These are phyloP conservation scores for Carposina sasakii DNA, from an alignment of 1,140 invertebrate genomes.

Conservation along the genomic window DNA sequence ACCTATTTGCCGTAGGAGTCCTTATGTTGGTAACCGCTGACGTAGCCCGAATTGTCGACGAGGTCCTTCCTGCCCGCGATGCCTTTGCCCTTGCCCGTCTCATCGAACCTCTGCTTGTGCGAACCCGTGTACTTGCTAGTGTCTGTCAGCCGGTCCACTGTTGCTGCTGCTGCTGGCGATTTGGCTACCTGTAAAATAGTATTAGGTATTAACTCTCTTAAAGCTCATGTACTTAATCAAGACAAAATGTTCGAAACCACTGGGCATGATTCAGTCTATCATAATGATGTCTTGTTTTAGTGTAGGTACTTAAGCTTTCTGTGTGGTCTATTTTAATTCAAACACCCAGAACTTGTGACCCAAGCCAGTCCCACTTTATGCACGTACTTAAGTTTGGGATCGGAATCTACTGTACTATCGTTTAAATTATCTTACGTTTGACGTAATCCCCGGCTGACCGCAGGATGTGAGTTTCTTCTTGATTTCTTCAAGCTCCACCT, in stretches of 20 bases:
- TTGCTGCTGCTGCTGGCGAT: constrained; percentile 76
- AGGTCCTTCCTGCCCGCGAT: constrained; percentile 89
- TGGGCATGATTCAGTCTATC: too few relatives aligned
- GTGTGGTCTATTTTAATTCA: too few relatives aligned
- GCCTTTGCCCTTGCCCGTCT: constrained; percentile 89
- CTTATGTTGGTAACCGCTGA: constrained; percentile 91
- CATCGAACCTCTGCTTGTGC: constrained; percentile 91
- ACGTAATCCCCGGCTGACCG: constrained; percentile 79
- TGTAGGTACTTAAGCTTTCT: too few relatives aligned
- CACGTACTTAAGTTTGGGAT: too few relatives aligned
- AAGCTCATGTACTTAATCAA: too few relatives aligned
- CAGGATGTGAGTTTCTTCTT: constrained; percentile 85
- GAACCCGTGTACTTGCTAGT: constrained; percentile 93
- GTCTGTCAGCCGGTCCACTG: constrained; percentile 91
- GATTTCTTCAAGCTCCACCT: constrained; percentile 81
- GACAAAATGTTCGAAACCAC: too few relatives aligned
- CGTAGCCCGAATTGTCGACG: constrained; percentile 86
- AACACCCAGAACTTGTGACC: too few relatives aligned
- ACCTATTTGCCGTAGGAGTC: constrained; percentile 80
- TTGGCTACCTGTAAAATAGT: constrained; percentile 76
- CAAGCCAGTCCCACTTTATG: too few relatives aligned
- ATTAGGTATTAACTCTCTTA: too few relatives aligned
- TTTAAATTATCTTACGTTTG: too few relatives aligned
- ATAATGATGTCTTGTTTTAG: too few relatives aligned
- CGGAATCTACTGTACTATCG: too few relatives aligned